phyloP scores from a whole-genome alignment of 2,888 invertebrate genomes.

The Volucella inanis region DNA sequence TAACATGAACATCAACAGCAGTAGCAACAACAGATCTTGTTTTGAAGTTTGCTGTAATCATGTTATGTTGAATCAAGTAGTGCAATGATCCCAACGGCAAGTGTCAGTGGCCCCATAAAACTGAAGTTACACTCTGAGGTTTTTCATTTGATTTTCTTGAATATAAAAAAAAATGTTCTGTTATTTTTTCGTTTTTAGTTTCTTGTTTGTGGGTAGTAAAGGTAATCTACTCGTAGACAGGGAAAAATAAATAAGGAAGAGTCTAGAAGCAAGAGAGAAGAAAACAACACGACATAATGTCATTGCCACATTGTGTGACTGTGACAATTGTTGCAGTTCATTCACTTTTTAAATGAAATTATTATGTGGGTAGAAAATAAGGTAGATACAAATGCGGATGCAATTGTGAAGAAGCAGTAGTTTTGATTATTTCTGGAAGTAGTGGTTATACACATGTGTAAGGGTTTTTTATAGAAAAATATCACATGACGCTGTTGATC shows the following conservation, averaged over 20 bases:
- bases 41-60: conserved; percentile 55
- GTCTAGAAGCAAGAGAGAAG: conserved; percentile 6
- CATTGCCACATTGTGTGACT: conserved; percentile 47
- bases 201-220: conserved; percentile 25
- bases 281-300: conserved; percentile 26
- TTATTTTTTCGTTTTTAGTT: conserved; percentile 13
- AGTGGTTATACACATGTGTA: too few species aligned
- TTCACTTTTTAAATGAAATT: conserved; percentile 18
- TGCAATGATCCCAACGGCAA: conserved; percentile 81
- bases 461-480: too few species aligned
- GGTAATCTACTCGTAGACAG: conserved; percentile 2
- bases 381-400: neutral
- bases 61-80: conserved; percentile 76
- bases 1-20: too few species aligned
- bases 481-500: too few species aligned
- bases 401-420: neutral
- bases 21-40: conserved; percentile 29
- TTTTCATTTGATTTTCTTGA: conserved; percentile 48
- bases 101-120: conserved; percentile 80
- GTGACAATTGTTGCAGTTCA: conserved; percentile 37
- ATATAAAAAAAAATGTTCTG: too few species aligned
- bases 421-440: too few species aligned
- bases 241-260: neutral
- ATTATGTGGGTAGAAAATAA: neutral
- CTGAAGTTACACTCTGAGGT: conserved; percentile 59